Evolutionary conservation across 1,140 invertebrate genomes (phyloP).

Genomic region (Cydia fagiglandana): DNA sequence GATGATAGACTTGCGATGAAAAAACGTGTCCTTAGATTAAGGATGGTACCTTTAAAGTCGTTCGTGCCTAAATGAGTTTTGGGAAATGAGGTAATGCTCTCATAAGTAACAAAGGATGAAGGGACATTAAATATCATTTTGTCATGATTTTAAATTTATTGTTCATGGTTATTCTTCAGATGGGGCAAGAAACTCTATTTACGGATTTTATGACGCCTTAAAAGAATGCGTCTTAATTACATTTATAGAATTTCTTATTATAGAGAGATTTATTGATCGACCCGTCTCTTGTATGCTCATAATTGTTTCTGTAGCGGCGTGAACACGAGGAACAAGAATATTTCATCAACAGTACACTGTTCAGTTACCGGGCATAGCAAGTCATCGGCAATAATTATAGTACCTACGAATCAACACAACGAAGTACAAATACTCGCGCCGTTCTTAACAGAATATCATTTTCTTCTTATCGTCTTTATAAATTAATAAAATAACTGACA

Average conservation of each 20-base stretch:
- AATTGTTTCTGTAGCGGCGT: conserved; percentile 31
- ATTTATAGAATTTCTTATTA: conserved; percentile 62
- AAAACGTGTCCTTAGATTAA: conserved; percentile 71
- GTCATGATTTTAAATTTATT: conserved; percentile 72
- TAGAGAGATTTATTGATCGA: conserved; percentile 48
- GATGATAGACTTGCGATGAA: conserved; percentile 67
- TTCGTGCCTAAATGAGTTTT: conserved; percentile 65
- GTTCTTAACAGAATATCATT: conserved; percentile 20
- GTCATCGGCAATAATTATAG: conserved; percentile 61
- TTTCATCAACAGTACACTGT: conserved; percentile 35
- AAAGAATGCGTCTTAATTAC: conserved; percentile 51
- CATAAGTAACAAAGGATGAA: conserved; percentile 56
- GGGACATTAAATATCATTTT: conserved; percentile 75
- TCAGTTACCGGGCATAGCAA: conserved; percentile 41
- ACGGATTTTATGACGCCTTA: conserved; percentile 60
- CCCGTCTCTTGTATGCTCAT: conserved; percentile 27
- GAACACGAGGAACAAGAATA: conserved; percentile 28
- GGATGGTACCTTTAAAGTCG: conserved; percentile 57
- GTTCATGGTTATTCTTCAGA: conserved; percentile 48
- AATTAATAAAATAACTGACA: conserved; percentile 31
- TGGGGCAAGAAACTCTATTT: conserved; percentile 62
- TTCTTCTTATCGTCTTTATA: conserved; percentile 16
- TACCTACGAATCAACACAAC: conserved; percentile 40
- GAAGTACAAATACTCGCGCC: conserved; percentile 20
- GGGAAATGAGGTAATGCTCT: conserved; percentile 59